Percentiles rank a stretch among this genome's conserved stretches.
Conservation (phyloP, 2,113 vertebrate species). For the Callocephalon fimbriatum region DNA sequence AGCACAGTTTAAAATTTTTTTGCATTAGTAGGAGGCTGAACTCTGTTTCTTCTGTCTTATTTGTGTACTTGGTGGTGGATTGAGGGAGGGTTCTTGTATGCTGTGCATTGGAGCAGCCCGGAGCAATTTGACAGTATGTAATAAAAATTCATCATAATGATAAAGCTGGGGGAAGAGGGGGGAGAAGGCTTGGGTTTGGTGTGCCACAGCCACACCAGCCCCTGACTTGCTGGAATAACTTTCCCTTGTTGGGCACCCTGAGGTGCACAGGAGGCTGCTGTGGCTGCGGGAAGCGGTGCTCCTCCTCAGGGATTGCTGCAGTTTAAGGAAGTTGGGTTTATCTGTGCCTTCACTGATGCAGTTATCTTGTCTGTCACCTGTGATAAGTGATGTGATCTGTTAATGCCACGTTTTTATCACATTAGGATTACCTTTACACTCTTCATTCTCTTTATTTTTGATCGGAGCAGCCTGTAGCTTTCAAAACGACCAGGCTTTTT, state of each 20-base stretch:
- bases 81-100: background rate
- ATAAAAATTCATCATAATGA: accelerated
- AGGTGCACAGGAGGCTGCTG: background rate
- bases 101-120: background rate
- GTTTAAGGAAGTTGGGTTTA: background rate
- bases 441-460: background rate
- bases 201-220: background rate
- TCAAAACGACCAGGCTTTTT: background rate
- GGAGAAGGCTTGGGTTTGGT: background rate
- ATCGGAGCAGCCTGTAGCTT: background rate
- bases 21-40: background rate
- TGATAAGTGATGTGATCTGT: accelerated
- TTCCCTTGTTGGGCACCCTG: background rate
- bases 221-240: background rate
- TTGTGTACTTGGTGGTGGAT: background rate
- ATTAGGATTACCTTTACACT: accelerated
- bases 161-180: no score
- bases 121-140: background rate
- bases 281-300: accelerated
- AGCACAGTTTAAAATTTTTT: background rate
- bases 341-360: background rate
- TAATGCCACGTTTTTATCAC: accelerated
- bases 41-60: background rate
- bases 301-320: background rate
- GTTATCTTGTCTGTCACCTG: background rate